A percentile compares a stretch with the other conserved stretches of the same genome.
Evolutionary conservation across 2,888 invertebrate genomes (phyloP).

Genomic region (Thecophora atra): DNA sequence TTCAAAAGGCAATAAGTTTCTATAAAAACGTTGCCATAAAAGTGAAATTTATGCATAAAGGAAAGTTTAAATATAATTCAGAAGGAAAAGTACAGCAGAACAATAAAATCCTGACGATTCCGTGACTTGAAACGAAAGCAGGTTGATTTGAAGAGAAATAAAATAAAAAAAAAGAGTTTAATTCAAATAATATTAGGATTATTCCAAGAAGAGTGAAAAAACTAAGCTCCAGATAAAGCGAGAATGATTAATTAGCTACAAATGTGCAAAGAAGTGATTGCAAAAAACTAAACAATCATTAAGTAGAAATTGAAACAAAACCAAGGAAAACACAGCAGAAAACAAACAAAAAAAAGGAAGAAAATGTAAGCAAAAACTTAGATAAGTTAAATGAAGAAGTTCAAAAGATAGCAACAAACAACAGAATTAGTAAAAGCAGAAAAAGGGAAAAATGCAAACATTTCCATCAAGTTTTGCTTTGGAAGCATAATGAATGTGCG

Average conservation of each 20-base stretch:
- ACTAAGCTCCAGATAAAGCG: background rate
- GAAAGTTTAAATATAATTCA: no score
- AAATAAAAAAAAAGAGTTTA: no score
- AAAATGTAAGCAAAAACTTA: background rate
- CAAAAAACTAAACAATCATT: background rate
- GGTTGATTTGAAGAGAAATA: no score
- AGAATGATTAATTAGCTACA: slow-evolving; percentile 1
- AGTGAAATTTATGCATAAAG: no score
- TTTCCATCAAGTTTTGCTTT: background rate
- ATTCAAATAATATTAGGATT: no score
- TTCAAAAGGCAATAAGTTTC: no score
- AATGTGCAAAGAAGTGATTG: background rate
- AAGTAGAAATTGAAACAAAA: background rate
- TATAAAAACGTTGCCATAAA: no score
- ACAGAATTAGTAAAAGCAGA: background rate
- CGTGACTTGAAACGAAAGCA: no score
- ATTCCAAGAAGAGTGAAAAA: background rate
- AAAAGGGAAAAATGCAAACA: background rate
- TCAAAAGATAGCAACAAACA: background rate
- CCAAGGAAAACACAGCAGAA: background rate
- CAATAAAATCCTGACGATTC: no score
- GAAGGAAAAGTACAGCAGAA: no score
- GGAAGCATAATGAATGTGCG: no score
- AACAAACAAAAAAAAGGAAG: background rate
- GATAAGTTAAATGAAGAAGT: background rate